Conservation (phyloP, 2,797 vertebrate genomes). For the Microctenopoma stevenorrisi region DNA sequence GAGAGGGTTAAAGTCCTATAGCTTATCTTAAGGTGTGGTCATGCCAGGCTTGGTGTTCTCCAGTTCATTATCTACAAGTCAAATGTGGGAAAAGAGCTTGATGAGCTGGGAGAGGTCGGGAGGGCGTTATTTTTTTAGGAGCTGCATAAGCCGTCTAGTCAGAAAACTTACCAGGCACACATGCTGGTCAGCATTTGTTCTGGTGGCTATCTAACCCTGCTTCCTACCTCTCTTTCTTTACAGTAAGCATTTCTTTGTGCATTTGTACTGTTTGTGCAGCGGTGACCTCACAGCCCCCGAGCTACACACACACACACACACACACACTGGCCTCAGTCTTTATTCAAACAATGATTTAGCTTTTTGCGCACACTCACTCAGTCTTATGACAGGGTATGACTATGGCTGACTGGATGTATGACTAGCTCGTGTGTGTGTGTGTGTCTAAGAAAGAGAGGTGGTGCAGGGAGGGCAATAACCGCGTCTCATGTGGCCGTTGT, state of each 20-base stretch:
- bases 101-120: conserved; percentile 9
- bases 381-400: conserved; percentile 75
- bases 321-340: conserved; percentile 39
- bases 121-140: not conserved
- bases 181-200: conserved; percentile 25
- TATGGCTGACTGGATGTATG: conserved; percentile 69
- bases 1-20: conserved; percentile 16
- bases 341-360: conserved; percentile 60
- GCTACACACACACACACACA: conserved; percentile 23
- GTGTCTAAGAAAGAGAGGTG: conserved; percentile 2
- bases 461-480: not conserved
- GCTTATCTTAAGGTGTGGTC: conserved; percentile 33
- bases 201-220: conserved; percentile 19
- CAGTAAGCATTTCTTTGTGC: conserved; percentile 47
- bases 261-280: conserved; percentile 41
- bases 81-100: conserved; percentile 4
- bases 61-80: conserved; percentile 16
- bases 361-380: conserved; percentile 56
- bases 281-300: conserved; percentile 54
- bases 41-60: not conserved
- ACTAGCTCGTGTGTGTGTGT: conserved; percentile 48
- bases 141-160: not conserved
- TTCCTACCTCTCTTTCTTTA: conserved; percentile 29
- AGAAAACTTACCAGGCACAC: conserved; percentile 1
- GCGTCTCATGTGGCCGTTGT: conserved; percentile 26